phyloP scores from a whole-genome alignment of 2,797 vertebrate genomes.

The Agapornis canus region DNA sequence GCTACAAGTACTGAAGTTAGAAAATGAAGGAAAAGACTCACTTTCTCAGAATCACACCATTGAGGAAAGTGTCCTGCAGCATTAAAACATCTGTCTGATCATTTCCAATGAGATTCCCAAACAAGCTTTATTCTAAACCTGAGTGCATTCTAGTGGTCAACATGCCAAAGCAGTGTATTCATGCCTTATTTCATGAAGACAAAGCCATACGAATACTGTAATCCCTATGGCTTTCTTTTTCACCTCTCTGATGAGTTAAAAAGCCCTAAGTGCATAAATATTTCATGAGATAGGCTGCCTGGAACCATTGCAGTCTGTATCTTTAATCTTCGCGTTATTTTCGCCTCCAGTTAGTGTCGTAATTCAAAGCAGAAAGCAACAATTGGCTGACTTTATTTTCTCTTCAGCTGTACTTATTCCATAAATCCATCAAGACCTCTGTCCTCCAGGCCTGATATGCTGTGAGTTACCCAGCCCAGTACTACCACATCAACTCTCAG shows the following conservation, averaged over 20 bases:
- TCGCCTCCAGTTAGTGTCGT: background rate
- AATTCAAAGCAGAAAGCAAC: background rate
- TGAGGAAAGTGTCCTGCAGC: background rate
- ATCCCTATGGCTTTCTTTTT: background rate
- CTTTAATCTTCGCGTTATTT: constrained; percentile 10
- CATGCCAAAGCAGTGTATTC: background rate
- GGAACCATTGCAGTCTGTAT: background rate
- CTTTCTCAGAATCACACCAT: background rate
- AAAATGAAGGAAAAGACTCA: background rate
- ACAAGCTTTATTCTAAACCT: background rate
- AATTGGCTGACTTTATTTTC: background rate
- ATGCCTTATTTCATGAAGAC: background rate
- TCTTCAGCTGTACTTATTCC: background rate
- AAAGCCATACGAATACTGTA: background rate
- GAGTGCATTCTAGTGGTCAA: background rate
- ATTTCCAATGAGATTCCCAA: background rate
- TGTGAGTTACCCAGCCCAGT: background rate
- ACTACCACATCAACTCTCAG: background rate
- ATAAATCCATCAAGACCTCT: background rate
- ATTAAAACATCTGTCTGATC: background rate
- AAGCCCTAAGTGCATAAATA: background rate
- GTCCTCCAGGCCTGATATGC: background rate
- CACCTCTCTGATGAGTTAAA: background rate
- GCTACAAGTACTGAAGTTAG: background rate
- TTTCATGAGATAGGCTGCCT: background rate